These are phyloP conservation scores for Chitala chitala DNA, from an alignment of 2,113 vertebrate genomes.

Conservation along the genomic window DNA sequence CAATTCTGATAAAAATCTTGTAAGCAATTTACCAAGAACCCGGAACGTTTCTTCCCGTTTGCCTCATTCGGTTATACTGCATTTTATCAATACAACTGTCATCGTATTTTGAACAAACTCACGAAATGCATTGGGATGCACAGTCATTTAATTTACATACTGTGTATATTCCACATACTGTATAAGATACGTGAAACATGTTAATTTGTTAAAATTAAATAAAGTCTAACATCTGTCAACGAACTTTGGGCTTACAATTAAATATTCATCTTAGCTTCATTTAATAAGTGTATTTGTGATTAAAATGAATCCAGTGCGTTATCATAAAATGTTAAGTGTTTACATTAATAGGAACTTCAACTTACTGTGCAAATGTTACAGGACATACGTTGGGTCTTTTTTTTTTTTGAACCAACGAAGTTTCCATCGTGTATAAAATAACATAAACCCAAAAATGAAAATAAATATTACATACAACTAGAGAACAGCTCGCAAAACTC, in stretches of 20 bases:
- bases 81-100: background rate
- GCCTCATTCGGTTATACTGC: background rate
- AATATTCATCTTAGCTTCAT: conserved; percentile 6
- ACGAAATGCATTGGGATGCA: background rate
- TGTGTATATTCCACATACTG: too few species aligned
- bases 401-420: conserved; percentile 66
- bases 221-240: background rate
- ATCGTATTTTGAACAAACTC: background rate
- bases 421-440: conserved; percentile 67
- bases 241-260: background rate
- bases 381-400: conserved; percentile 57
- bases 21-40: conserved; percentile 89
- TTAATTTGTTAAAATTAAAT: background rate
- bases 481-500: conserved; percentile 55
- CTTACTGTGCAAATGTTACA: conserved; percentile 65
- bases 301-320: conserved; percentile 7
- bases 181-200: background rate
- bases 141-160: background rate
- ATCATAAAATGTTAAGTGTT: conserved; percentile 13
- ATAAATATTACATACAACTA: conserved; percentile 96
- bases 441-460: conserved; percentile 71
- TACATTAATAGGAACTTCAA: conserved; percentile 38
- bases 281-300: conserved; percentile 5
- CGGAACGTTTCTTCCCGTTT: conserved; percentile 77
- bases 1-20: conserved; percentile 89